phyloP scores from a whole-genome alignment of 2,113 vertebrate species.

The Leptobrachium ailaonicum region DNA sequence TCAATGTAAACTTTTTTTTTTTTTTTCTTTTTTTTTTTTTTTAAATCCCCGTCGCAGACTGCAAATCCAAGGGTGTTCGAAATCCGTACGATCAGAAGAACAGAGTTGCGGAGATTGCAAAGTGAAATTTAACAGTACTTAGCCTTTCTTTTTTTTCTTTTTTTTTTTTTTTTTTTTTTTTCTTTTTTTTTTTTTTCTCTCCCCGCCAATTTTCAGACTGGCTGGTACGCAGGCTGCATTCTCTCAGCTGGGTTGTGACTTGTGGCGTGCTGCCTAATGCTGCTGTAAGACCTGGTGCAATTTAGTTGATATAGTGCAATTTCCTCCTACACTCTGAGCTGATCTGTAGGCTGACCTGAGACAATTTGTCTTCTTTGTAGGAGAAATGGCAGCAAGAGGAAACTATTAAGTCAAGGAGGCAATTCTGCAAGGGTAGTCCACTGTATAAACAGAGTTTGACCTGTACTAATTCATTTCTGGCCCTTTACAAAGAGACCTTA shows the following conservation, averaged over 20 bases:
- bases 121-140: background rate
- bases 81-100: background rate
- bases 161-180: background rate
- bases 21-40: background rate
- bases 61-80: background rate
- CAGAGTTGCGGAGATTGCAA: background rate
- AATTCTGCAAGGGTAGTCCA: conserved; percentile 70
- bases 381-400: conserved; percentile 80
- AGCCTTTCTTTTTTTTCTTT: background rate
- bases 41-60: background rate
- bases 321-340: conserved; percentile 74
- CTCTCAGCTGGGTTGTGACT: conserved; percentile 50
- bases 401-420: conserved; percentile 83
- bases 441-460: conserved; percentile 82
- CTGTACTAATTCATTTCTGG: conserved; percentile 70
- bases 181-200: too few relatives aligned
- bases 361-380: conserved; percentile 76
- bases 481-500: conserved; percentile 68
- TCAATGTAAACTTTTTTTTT: background rate
- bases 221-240: conserved; percentile 20
- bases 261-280: conserved; percentile 59
- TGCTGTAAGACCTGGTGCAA: conserved; percentile 60
- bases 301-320: conserved; percentile 73
- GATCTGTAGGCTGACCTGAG: conserved; percentile 71
- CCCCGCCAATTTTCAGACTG: background rate